A percentile compares a stretch with the other conserved stretches of the same genome.
phyloP scores from a whole-genome alignment of 2,888 invertebrate species.

The Polydrusus tereticollis region DNA sequence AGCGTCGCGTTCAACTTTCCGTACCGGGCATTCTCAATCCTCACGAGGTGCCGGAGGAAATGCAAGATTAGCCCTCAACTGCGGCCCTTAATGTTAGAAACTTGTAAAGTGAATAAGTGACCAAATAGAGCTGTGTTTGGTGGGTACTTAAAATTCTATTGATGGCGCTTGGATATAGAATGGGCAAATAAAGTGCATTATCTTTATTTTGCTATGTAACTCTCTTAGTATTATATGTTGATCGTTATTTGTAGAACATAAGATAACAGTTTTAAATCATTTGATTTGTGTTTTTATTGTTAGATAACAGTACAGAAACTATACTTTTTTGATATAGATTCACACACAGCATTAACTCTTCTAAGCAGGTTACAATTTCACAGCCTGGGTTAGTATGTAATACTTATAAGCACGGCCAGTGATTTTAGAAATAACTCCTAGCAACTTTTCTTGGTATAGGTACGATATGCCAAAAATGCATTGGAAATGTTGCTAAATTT shows the following conservation, averaged over 20 bases:
- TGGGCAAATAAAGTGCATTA: constrained; percentile 14
- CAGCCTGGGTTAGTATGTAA: no score
- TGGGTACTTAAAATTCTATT: constrained; percentile 24
- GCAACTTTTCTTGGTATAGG: no score
- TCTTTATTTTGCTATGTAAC: background rate
- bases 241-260: constrained; percentile 2
- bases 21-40: constrained; percentile 98
- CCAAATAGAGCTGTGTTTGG: constrained; percentile 36
- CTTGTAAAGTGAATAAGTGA: constrained; percentile 46
- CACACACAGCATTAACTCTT: no score
- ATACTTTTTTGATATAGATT: no score
- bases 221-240: constrained; percentile 5
- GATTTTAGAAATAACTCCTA: no score
- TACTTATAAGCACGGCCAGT: no score
- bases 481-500: no score
- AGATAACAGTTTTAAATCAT: constrained; percentile 8
- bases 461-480: no score
- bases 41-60: constrained; percentile 94
- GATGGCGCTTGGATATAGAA: constrained; percentile 11
- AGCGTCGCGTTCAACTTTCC: constrained; percentile 90
- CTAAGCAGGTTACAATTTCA: no score
- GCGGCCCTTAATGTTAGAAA: constrained; percentile 40
- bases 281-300: background rate
- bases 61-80: constrained; percentile 82
- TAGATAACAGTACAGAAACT: no score